Evolutionary conservation across 2,113 vertebrate genomes (phyloP).

Genomic region (Clupea harengus): DNA sequence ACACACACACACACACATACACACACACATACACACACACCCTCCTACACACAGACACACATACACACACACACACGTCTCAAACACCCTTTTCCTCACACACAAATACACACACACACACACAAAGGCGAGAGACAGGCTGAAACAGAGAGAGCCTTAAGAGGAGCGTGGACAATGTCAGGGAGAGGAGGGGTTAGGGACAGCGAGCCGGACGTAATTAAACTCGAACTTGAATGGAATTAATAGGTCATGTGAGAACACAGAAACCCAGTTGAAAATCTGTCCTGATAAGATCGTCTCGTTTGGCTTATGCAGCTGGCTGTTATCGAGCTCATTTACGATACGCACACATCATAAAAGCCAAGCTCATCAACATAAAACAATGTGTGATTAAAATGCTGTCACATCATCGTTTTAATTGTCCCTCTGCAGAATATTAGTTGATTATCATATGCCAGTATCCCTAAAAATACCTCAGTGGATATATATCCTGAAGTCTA

Average conservation of each 20-base stretch:
- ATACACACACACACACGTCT: too few species aligned
- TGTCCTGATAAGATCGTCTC: background rate
- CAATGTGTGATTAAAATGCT: constrained; percentile 2
- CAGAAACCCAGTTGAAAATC: constrained; percentile 3
- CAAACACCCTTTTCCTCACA: too few species aligned
- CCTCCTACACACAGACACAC: constrained; percentile 48
- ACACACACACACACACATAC: too few species aligned
- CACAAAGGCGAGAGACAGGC: background rate
- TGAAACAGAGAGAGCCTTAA: background rate
- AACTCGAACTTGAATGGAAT: constrained; percentile 37
- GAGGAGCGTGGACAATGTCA: background rate
- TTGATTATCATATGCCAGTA: background rate
- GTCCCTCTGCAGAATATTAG: background rate
- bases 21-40: too few species aligned
- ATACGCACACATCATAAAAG: background rate
- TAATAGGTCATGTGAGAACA: constrained; percentile 41
- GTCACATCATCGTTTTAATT: background rate
- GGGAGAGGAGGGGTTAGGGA: background rate
- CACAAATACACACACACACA: too few species aligned
- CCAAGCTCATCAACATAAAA: background rate
- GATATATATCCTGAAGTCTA: background rate
- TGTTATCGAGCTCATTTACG: background rate
- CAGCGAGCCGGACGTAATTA: constrained; percentile 32
- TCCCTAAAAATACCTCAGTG: background rate
- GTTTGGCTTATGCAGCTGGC: background rate